Percentiles rank a stretch among this genome's conserved stretches.
Conservation (phyloP, 2,888 invertebrate species). For the Steinernema carpocapsae region DNA sequence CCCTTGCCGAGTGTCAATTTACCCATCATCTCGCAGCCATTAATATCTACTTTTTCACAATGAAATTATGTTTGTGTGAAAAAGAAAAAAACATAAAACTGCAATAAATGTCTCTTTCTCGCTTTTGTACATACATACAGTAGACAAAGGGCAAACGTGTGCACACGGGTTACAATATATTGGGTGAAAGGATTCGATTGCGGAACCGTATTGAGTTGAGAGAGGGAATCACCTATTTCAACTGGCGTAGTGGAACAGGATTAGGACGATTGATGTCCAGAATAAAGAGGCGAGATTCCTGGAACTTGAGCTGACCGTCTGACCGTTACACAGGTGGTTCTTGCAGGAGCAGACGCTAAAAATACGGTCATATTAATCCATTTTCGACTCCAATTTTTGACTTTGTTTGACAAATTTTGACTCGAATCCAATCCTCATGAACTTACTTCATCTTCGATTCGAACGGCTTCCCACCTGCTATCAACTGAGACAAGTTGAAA, state of each 20-base stretch:
- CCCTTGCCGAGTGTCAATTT: conserved; percentile 3
- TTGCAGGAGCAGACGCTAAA: conserved; percentile 22
- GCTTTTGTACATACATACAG: conserved; percentile 23
- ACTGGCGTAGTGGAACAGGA: neutral
- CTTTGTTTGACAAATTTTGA: no score
- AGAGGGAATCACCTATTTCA: neutral
- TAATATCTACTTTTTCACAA: no score
- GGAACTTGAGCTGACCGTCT: neutral
- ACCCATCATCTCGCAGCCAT: no score
- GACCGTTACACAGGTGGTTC: neutral
- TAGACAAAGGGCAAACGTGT: neutral
- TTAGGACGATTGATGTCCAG: neutral
- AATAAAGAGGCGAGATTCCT: neutral
- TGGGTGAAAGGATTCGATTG: conserved; percentile 4
- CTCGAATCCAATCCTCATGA: no score
- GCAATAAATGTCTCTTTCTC: neutral
- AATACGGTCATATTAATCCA: neutral
- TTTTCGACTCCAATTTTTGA: no score
- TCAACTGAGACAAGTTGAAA: conserved; percentile 17
- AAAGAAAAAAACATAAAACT: neutral
- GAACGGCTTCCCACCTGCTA: conserved; percentile 24
- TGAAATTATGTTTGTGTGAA: neutral
- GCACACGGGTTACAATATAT: neutral
- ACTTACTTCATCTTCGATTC: conserved; percentile 13
- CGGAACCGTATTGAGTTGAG: conserved; percentile 28